Evolutionary conservation across 1,140 invertebrate species (phyloP).

Genomic region (Pseudomyrmex gracilis): DNA sequence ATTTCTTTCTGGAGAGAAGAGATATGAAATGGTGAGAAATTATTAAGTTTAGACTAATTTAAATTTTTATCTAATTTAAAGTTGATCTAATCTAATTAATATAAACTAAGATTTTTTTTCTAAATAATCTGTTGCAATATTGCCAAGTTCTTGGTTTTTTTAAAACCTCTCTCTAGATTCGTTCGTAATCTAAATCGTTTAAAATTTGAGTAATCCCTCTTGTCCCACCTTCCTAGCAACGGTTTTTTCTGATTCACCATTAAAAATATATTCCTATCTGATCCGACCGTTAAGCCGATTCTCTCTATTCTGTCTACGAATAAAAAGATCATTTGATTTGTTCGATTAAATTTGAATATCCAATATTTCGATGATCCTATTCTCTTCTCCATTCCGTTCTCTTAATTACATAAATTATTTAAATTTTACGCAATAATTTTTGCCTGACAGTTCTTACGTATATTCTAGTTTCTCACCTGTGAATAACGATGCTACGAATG

Average conservation of each 20-base stretch:
- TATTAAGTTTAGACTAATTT: too few relatives aligned
- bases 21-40: too few relatives aligned
- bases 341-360: slow-evolving; percentile 27
- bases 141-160: too few relatives aligned
- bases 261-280: slow-evolving; percentile 51
- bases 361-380: neutral
- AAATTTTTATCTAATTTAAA: too few relatives aligned
- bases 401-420: slow-evolving; percentile 48
- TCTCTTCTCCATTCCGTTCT: neutral
- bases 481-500: neutral
- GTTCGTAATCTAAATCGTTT: neutral
- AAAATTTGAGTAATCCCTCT: slow-evolving; percentile 16
- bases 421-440: slow-evolving; percentile 31
- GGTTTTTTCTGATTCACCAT: slow-evolving; percentile 6
- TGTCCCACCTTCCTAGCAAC: neutral
- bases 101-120: too few relatives aligned
- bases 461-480: neutral
- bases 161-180: too few relatives aligned
- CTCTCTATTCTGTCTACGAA: slow-evolving; percentile 17
- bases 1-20: too few relatives aligned
- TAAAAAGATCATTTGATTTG: slow-evolving; percentile 46
- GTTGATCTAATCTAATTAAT: too few relatives aligned
- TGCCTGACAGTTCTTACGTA: neutral
- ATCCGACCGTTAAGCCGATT: slow-evolving; percentile 51
- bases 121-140: too few relatives aligned